phyloP scores from a whole-genome alignment of 1,140 invertebrate genomes.

The Papilio xuthus region DNA sequence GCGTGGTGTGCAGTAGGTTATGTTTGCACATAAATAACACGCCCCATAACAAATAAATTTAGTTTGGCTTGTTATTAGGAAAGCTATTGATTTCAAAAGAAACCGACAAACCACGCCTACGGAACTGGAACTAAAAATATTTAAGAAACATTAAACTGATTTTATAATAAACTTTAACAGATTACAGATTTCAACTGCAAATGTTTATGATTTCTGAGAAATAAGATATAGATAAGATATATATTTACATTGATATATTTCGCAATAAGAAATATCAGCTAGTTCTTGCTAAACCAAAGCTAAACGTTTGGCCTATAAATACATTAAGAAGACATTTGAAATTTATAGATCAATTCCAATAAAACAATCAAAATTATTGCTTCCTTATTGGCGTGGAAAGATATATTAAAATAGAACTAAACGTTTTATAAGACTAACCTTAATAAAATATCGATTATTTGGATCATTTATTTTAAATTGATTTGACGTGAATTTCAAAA shows the following conservation, averaged over 20 bases:
- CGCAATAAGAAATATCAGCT: background rate
- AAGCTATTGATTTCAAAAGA: background rate
- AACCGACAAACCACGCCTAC: conserved; percentile 1
- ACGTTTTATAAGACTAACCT: background rate
- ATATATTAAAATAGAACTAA: background rate
- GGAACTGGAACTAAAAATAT: background rate
- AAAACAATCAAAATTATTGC: conserved; percentile 25
- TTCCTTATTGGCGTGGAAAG: background rate
- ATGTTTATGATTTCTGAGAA: background rate
- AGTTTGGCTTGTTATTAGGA: conserved; percentile 32
- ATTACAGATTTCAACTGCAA: background rate
- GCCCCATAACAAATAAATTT: conserved; percentile 36
- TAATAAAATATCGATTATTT: conserved; percentile 1
- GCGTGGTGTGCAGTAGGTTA: conserved; percentile 29
- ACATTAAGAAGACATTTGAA: conserved; percentile 3
- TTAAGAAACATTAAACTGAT: background rate
- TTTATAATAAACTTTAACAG: background rate
- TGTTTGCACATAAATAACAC: conserved; percentile 36
- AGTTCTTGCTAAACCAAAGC: background rate
- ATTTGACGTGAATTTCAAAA: background rate
- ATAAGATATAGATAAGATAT: background rate
- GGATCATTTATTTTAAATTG: background rate
- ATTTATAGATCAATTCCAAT: conserved; percentile 14
- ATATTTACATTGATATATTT: background rate
- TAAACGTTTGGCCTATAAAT: background rate